A percentile compares a stretch with the other conserved stretches of the same genome.
Conservation (phyloP, 2,888 invertebrate genomes). For the Pristionchus japonicus region DNA sequence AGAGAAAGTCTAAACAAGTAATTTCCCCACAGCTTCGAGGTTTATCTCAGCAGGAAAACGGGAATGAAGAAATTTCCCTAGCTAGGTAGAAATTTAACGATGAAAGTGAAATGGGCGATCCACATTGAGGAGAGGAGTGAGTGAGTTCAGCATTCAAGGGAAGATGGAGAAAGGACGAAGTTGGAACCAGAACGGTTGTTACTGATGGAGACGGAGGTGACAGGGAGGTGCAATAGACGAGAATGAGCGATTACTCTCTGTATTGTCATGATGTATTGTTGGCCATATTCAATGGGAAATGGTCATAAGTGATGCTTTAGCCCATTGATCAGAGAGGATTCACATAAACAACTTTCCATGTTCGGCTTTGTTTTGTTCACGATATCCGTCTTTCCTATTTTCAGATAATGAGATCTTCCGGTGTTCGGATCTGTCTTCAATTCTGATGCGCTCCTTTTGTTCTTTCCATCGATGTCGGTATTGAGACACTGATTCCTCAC, state of each 20-base stretch:
- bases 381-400: too few relatives aligned
- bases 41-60: not conserved
- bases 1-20: not conserved
- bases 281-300: not conserved
- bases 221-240: not conserved
- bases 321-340: not conserved
- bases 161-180: not conserved
- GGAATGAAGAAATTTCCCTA: not conserved
- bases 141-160: not conserved
- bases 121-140: not conserved
- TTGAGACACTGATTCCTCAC: too few relatives aligned
- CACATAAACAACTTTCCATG: not conserved
- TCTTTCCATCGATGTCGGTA: too few relatives aligned
- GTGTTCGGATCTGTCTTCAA: too few relatives aligned
- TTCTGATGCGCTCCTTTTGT: too few relatives aligned
- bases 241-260: not conserved
- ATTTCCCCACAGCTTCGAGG: not conserved
- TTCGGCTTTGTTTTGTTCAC: not conserved
- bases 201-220: not conserved
- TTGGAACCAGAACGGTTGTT: not conserved
- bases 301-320: not conserved
- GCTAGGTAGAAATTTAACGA: not conserved
- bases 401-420: too few relatives aligned
- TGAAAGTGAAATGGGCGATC: not conserved
- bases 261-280: constrained; percentile 1